These are phyloP conservation scores for Ferdinandea cuprea DNA, from an alignment of 2,888 invertebrate species.

Conservation along the genomic window DNA sequence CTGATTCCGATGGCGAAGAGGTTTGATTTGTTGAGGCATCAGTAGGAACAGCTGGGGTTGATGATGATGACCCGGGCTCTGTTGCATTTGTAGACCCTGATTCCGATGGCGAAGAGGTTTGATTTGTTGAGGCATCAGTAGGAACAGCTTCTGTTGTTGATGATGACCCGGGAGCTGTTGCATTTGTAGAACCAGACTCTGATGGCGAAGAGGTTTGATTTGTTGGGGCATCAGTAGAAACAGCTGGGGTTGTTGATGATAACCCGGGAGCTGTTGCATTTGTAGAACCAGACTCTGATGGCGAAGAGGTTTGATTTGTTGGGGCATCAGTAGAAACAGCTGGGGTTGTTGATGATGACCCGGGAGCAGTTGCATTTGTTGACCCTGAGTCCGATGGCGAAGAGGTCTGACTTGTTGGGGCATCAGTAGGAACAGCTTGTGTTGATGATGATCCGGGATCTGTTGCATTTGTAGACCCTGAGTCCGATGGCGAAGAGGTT, in stretches of 20 bases:
- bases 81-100: background rate
- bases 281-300: no score
- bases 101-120: background rate
- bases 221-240: background rate
- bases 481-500: no score
- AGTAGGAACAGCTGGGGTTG: no score
- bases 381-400: background rate
- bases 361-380: no score
- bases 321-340: no score
- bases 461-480: background rate
- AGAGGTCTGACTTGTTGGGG: background rate
- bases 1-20: no score
- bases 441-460: background rate
- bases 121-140: background rate
- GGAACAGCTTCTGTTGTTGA: background rate
- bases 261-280: background rate
- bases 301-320: no score
- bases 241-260: background rate
- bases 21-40: no score
- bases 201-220: background rate
- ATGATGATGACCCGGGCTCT: background rate
- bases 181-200: no score
- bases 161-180: no score
- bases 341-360: background rate
- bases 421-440: background rate